A percentile compares a stretch with the other conserved stretches of the same genome.
Conservation (phyloP, 2,888 invertebrate species). For the Silvanus unidentatus region DNA sequence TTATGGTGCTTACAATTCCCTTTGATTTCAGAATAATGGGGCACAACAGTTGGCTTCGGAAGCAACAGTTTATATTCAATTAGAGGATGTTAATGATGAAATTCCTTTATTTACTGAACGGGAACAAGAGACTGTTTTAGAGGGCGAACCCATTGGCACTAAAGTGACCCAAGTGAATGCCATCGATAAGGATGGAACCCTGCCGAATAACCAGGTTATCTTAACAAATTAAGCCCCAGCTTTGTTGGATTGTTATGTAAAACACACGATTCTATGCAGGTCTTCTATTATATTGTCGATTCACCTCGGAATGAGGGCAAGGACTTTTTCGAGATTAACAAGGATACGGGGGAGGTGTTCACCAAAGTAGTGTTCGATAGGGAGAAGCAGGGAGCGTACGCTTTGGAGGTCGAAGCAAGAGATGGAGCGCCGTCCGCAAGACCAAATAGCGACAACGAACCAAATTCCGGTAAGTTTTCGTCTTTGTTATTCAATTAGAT, state of each 20-base stretch:
- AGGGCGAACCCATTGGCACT: constrained; percentile 91
- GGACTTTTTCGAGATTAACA: constrained; percentile 94
- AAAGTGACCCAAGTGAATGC: constrained; percentile 95
- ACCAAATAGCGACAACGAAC: constrained; percentile 87
- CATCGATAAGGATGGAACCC: constrained; percentile 92
- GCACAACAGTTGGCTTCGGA: constrained; percentile 92
- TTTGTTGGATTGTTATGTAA: background rate
- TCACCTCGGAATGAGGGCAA: constrained; percentile 89
- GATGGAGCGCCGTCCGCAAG: constrained; percentile 96
- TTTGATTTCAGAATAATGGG: constrained; percentile 74
- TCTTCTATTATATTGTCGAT: constrained; percentile 89
- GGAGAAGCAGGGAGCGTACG: constrained; percentile 96
- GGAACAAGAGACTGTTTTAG: constrained; percentile 90
- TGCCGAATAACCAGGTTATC: constrained; percentile 85
- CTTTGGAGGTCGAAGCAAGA: constrained; percentile 91
- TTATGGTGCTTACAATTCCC: too few relatives aligned
- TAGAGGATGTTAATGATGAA: constrained; percentile 96
- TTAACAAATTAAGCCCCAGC: background rate
- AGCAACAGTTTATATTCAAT: constrained; percentile 86
- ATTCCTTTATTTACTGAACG: constrained; percentile 92
- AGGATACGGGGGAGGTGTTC: constrained; percentile 91
- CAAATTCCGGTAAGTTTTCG: constrained; percentile 83
- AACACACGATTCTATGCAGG: constrained; percentile 52
- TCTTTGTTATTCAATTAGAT: too few relatives aligned
- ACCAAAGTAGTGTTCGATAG: constrained; percentile 95